Evolutionary conservation across 2,113 vertebrate species (phyloP).

Genomic region (Genyomyrus donnyi): DNA sequence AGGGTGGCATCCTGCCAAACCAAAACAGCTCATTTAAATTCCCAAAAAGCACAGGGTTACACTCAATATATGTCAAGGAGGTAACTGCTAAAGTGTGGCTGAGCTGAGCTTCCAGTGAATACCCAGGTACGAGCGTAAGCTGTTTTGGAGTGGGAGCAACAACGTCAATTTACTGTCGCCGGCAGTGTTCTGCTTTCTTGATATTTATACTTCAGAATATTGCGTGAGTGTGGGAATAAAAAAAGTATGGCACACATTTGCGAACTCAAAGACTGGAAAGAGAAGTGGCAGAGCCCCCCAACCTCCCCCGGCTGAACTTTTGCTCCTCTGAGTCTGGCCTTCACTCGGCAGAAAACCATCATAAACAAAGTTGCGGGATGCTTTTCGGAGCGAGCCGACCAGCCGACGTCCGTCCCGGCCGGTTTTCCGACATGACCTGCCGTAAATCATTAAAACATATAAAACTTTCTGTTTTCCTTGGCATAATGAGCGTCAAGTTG

Average conservation of each 20-base stretch:
- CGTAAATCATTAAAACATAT: background rate
- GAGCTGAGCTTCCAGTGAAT: background rate
- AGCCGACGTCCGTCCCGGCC: background rate
- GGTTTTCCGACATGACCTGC: background rate
- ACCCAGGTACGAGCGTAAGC: background rate
- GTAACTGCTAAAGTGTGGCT: background rate
- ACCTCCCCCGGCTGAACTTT: background rate
- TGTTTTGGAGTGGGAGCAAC: background rate
- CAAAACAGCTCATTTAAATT: background rate
- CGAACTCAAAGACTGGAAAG: background rate
- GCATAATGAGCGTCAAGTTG: background rate
- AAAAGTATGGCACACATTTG: background rate
- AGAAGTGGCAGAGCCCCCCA: background rate
- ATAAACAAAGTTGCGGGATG: background rate
- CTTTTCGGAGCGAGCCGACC: background rate
- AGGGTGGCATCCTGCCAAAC: background rate
- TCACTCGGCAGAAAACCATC: background rate
- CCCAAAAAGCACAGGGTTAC: background rate
- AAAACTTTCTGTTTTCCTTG: background rate
- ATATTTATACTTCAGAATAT: constrained; percentile 23
- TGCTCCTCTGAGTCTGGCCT: background rate
- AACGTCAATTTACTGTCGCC: background rate
- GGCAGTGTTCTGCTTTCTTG: background rate
- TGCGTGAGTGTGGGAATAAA: background rate
- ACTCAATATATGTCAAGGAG: background rate